Percentiles rank a stretch among this genome's conserved stretches.
Conservation (phyloP, 2,888 invertebrate genomes). For the Pinctada fucata region DNA sequence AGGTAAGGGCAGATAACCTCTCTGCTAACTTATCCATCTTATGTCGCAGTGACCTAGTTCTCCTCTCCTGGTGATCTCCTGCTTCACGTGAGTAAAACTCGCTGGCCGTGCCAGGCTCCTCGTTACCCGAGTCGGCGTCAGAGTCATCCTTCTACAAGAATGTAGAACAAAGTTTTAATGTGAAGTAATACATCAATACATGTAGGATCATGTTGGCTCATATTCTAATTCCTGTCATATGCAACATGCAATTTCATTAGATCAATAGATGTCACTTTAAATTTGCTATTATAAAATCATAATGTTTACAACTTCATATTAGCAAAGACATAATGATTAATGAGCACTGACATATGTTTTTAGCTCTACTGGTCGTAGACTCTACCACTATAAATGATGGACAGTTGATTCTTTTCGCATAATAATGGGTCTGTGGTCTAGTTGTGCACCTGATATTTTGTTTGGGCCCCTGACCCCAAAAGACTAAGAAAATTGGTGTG, state of each 20-base stretch:
- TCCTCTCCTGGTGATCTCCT: slow-evolving; percentile 39
- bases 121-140: slow-evolving; percentile 95
- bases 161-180: not conserved
- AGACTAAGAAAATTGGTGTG: too few species aligned
- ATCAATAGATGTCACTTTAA: not conserved
- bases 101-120: slow-evolving; percentile 85
- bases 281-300: too few species aligned
- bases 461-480: too few species aligned
- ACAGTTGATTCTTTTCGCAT: too few species aligned
- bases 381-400: too few species aligned
- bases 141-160: slow-evolving; percentile 85
- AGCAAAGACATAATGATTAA: too few species aligned
- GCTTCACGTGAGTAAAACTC: slow-evolving; percentile 79
- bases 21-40: slow-evolving; percentile 80
- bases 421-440: too few species aligned
- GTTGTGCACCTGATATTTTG: too few species aligned
- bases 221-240: not conserved
- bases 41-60: slow-evolving; percentile 49
- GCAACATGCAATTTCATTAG: not conserved
- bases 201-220: not conserved
- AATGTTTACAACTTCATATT: too few species aligned
- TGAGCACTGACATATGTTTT: too few species aligned
- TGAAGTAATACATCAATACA: too few species aligned
- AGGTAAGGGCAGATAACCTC: slow-evolving; percentile 81
- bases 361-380: too few species aligned